Evolutionary conservation across 2,113 vertebrate species (phyloP).

Genomic region (Pygoscelis adeliae): DNA sequence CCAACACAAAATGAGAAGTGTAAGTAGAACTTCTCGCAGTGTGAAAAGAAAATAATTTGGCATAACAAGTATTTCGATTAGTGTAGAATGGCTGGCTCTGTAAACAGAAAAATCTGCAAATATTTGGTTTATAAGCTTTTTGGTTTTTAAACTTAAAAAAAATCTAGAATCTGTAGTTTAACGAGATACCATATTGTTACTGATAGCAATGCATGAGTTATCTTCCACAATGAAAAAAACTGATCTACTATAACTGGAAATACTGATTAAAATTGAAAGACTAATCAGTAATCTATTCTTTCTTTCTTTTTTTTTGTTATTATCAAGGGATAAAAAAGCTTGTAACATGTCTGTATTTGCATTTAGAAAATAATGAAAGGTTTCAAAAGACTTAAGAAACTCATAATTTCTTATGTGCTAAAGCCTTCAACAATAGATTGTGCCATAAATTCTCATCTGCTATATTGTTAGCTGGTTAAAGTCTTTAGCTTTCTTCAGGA

Average conservation of each 20-base stretch:
- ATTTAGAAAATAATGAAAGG: background rate
- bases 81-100: background rate
- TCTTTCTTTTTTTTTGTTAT: background rate
- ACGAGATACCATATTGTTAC: background rate
- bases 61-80: background rate
- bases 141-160: background rate
- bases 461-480: background rate
- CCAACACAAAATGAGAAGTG: background rate
- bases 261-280: background rate
- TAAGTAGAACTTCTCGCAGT: background rate
- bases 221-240: background rate
- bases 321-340: background rate
- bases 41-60: background rate
- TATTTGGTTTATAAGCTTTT: background rate
- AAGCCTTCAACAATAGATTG: background rate
- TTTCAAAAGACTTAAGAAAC: background rate
- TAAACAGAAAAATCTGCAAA: background rate
- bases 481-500: background rate
- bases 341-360: background rate
- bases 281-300: background rate
- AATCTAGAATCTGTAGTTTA: background rate
- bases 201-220: background rate
- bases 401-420: background rate
- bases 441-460: background rate
- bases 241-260: background rate